Percentiles rank a stretch among this genome's conserved stretches.
These are phyloP conservation scores for Cyprinodon brontotheroides DNA, from an alignment of 2,113 vertebrate genomes.

Conservation along the genomic window DNA sequence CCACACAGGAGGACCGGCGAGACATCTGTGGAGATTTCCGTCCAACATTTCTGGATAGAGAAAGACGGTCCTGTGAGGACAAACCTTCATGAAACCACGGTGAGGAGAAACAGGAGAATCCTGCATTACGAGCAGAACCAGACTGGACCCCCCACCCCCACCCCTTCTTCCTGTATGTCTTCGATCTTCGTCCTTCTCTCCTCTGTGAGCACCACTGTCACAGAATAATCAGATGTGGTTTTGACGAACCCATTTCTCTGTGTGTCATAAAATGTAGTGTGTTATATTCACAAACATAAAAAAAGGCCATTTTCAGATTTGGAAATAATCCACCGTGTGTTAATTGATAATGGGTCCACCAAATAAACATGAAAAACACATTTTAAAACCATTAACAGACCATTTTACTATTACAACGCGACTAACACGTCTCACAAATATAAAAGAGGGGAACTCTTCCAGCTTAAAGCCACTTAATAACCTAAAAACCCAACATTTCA, in stretches of 20 bases:
- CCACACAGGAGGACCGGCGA: conserved; percentile 75
- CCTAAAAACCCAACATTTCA: background rate
- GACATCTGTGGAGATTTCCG: conserved; percentile 74
- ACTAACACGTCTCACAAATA: conserved; percentile 15
- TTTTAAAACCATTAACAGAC: conserved; percentile 23
- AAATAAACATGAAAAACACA: conserved; percentile 7
- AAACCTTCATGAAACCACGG: conserved; percentile 24
- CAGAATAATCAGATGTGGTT: conserved; percentile 56
- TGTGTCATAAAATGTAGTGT: background rate
- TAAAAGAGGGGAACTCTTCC: background rate
- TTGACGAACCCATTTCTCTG: conserved; percentile 9
- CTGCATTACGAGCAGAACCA: conserved; percentile 27
- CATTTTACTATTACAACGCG: conserved; percentile 18
- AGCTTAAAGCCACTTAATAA: conserved; percentile 10
- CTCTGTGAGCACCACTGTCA: conserved; percentile 48
- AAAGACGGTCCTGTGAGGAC: conserved; percentile 28
- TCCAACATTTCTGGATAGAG: conserved; percentile 51
- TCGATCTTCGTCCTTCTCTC: conserved; percentile 38
- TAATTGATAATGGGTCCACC: background rate
- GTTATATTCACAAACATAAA: background rate
- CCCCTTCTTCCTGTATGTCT: conserved; percentile 6
- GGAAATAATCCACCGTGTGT: background rate
- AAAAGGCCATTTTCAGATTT: background rate
- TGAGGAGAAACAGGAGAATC: conserved; percentile 41
- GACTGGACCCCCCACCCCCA: background rate